A percentile compares a stretch with the other conserved stretches of the same genome.
Conservation (phyloP, 1,140 invertebrate species). For the Bradysia coprophila region DNA sequence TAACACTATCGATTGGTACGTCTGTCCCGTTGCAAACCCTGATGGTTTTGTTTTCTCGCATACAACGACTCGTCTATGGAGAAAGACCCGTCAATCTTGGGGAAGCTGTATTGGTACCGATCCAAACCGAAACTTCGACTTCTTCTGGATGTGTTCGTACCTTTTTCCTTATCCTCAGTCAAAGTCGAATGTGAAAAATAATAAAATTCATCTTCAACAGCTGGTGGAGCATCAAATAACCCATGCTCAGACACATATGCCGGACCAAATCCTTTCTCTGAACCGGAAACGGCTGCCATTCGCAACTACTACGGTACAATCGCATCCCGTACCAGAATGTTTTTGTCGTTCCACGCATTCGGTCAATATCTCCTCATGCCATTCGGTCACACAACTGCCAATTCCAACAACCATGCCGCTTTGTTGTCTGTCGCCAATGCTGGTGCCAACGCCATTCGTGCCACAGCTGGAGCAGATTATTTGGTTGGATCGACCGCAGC, state of each 20-base stretch:
- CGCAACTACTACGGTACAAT: constrained; percentile 22
- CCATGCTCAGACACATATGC: constrained; percentile 52
- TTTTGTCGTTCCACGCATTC: constrained; percentile 54
- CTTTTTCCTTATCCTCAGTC: neutral
- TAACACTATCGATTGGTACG: constrained; percentile 43
- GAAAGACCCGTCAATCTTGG: constrained; percentile 45
- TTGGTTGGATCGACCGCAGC: constrained; percentile 29
- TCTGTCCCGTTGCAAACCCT: constrained; percentile 50
- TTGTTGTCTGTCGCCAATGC: constrained; percentile 39
- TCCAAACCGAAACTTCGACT: constrained; percentile 55
- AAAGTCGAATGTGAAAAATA: neutral
- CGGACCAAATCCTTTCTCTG: constrained; percentile 49
- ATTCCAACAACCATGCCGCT: no score
- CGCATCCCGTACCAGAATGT: constrained; percentile 13
- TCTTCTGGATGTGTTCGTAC: constrained; percentile 37
- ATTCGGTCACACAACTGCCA: constrained; percentile 38
- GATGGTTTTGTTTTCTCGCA: constrained; percentile 64
- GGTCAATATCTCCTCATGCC: constrained; percentile 51
- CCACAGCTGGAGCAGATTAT: constrained; percentile 31
- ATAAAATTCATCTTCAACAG: constrained; percentile 10
- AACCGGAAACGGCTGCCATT: constrained; percentile 39
- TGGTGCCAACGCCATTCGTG: constrained; percentile 24
- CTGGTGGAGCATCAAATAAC: constrained; percentile 36
- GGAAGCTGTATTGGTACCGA: constrained; percentile 41
- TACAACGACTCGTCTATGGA: constrained; percentile 48